These are phyloP conservation scores for Watsonalla cultraria DNA, from an alignment of 2,888 invertebrate genomes.

Conservation along the genomic window DNA sequence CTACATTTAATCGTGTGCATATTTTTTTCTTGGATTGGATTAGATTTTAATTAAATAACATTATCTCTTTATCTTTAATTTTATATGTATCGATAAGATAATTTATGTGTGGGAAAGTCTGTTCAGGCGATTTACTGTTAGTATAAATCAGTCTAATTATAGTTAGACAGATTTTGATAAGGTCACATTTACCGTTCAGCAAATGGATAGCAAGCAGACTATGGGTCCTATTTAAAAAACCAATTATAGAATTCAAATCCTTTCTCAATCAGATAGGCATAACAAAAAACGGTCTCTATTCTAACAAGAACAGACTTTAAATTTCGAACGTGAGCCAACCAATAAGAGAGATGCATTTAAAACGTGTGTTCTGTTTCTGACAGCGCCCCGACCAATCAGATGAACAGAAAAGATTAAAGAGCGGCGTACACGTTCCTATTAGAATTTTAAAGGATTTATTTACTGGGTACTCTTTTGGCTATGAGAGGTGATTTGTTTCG, in stretches of 20 bases:
- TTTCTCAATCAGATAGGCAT: slow-evolving; percentile 36
- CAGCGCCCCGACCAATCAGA: slow-evolving; percentile 71
- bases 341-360: slow-evolving; percentile 65
- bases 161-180: slow-evolving; percentile 9
- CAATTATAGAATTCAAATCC: slow-evolving; percentile 45
- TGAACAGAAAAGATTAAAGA: slow-evolving; percentile 62
- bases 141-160: slow-evolving; percentile 13
- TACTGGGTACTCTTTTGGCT: slow-evolving; percentile 18
- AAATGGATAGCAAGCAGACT: slow-evolving; percentile 3
- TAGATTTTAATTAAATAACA: too few species aligned
- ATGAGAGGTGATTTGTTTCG: slow-evolving; percentile 10
- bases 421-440: slow-evolving; percentile 46
- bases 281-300: slow-evolving; percentile 32
- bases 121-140: slow-evolving; percentile 5
- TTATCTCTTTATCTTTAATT: not conserved
- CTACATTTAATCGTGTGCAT: too few species aligned
- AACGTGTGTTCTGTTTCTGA: slow-evolving; percentile 66
- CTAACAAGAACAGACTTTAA: slow-evolving; percentile 43
- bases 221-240: slow-evolving; percentile 29
- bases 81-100: not conserved
- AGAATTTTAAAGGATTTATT: slow-evolving; percentile 55
- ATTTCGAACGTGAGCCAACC: slow-evolving; percentile 48
- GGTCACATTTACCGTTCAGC: slow-evolving; percentile 12
- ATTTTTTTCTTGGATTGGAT: too few species aligned
- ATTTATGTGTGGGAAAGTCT: slow-evolving; percentile 15